phyloP scores from a whole-genome alignment of 2,888 invertebrate genomes.

The Ochlodes sylvanus region DNA sequence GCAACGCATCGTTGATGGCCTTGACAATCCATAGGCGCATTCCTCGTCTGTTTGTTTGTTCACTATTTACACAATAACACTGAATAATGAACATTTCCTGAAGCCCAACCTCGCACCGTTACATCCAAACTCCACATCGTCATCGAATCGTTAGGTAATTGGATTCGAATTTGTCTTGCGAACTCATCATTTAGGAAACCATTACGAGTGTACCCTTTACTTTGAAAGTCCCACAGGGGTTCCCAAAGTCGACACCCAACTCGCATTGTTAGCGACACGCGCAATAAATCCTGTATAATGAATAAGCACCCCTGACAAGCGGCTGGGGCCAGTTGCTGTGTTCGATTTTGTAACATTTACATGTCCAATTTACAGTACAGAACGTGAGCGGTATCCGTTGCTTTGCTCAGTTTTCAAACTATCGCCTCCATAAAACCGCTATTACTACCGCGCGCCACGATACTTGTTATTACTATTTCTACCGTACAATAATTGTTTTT shows the following conservation, averaged over 20 bases:
- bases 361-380: neutral
- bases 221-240: slow-evolving; percentile 17
- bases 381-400: too few species aligned
- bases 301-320: slow-evolving; percentile 29
- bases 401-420: too few species aligned
- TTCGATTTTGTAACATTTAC: neutral
- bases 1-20: too few species aligned
- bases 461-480: too few species aligned
- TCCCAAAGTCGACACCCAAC: slow-evolving; percentile 24
- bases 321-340: slow-evolving; percentile 4
- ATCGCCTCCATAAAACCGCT: too few species aligned
- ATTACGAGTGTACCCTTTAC: slow-evolving; percentile 15
- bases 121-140: neutral
- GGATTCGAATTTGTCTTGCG: slow-evolving; percentile 11
- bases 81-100: neutral
- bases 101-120: neutral
- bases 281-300: slow-evolving; percentile 36
- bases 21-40: too few species aligned
- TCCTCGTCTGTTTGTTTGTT: too few species aligned
- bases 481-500: too few species aligned
- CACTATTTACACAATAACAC: neutral
- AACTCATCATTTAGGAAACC: slow-evolving; percentile 11
- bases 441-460: too few species aligned
- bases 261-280: slow-evolving; percentile 34
- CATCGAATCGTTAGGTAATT: neutral